Evolutionary conservation across 1,140 invertebrate genomes (phyloP).

Genomic region (Matsumurasca onukii): DNA sequence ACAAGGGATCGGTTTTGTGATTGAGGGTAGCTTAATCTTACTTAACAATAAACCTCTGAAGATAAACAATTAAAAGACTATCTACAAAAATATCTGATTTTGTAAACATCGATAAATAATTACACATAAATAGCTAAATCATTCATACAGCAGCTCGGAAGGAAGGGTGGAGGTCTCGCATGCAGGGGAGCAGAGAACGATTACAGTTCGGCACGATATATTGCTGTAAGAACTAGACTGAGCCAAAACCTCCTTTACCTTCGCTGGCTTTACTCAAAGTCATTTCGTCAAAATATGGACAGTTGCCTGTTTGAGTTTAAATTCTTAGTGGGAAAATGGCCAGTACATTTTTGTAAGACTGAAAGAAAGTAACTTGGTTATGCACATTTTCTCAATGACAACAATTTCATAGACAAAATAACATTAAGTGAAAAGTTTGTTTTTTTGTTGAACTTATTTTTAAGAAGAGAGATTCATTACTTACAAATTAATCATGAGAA

Average conservation of each 20-base stretch:
- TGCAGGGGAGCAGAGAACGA: not conserved
- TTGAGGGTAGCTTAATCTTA: not conserved
- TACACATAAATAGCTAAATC: conserved; percentile 21
- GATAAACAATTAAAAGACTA: conserved; percentile 19
- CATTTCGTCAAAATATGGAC: not conserved
- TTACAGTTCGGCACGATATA: not conserved
- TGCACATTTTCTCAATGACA: no score
- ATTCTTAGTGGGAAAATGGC: no score
- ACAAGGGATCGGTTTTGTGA: not conserved
- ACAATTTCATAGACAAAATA: no score
- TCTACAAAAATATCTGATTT: conserved; percentile 26
- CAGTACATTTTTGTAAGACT: no score
- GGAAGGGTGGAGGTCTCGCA: not conserved
- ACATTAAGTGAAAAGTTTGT: no score
- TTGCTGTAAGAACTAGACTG: not conserved
- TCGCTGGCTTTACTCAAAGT: not conserved
- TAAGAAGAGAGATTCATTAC: no score
- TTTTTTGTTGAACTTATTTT: no score
- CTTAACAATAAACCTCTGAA: conserved; percentile 29
- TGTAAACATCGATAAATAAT: conserved; percentile 16
- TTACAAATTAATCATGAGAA: no score
- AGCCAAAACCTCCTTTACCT: not conserved
- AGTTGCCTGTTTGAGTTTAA: not conserved
- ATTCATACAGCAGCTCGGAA: not conserved
- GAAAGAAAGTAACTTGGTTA: no score